phyloP scores from a whole-genome alignment of 1,140 invertebrate species.

The Amyelois transitella region DNA sequence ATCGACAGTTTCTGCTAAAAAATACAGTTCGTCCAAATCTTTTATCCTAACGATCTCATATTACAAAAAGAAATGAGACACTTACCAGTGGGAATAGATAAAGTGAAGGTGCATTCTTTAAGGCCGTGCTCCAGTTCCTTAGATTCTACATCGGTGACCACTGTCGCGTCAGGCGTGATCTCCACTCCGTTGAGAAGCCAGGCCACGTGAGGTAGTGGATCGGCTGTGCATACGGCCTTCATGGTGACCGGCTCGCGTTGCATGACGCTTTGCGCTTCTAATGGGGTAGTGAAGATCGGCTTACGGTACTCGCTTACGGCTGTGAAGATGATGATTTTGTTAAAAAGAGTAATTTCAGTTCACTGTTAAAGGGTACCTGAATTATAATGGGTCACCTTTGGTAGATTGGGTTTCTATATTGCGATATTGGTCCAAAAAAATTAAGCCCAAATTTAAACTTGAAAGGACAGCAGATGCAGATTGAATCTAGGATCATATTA shows the following conservation, averaged over 20 bases:
- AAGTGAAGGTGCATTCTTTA: slow-evolving; percentile 82
- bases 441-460: no score
- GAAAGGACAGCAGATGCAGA: no score
- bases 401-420: no score
- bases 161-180: slow-evolving; percentile 58
- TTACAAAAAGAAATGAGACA: slow-evolving; percentile 1
- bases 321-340: slow-evolving; percentile 27
- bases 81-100: slow-evolving; percentile 80
- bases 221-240: slow-evolving; percentile 84
- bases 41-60: no score
- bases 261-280: slow-evolving; percentile 80
- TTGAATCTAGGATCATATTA: no score
- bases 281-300: slow-evolving; percentile 82
- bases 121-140: slow-evolving; percentile 83
- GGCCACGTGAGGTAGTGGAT: slow-evolving; percentile 80
- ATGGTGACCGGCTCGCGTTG: slow-evolving; percentile 84
- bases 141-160: slow-evolving; percentile 71
- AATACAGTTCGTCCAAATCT: no score
- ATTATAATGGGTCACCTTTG: no score
- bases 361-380: no score
- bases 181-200: slow-evolving; percentile 75
- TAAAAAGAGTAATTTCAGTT: no score
- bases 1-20: no score
- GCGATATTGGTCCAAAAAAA: no score
- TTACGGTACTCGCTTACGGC: slow-evolving; percentile 83